Evolutionary conservation across 1,140 invertebrate genomes (phyloP).

Genomic region (Lamellibrachia luymesi): DNA sequence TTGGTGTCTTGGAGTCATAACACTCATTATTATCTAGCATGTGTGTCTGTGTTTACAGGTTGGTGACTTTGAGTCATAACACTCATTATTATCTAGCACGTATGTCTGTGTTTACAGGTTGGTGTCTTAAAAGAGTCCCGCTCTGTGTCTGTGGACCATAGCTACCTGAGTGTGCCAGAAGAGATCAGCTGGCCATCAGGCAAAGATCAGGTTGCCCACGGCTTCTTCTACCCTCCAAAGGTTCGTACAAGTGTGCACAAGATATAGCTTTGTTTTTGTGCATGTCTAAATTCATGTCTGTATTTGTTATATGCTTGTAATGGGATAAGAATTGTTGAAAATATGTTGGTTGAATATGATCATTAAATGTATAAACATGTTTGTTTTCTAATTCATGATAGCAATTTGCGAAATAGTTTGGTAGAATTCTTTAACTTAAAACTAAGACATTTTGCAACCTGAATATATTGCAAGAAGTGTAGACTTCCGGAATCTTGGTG

Average conservation of each 20-base stretch:
- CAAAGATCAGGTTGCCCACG: conserved; percentile 40
- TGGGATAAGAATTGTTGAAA: not conserved
- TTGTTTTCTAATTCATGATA: not conserved
- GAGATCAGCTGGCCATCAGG: conserved; percentile 47
- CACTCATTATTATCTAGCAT: too few species aligned
- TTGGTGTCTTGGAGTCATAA: too few species aligned
- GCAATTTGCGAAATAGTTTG: not conserved
- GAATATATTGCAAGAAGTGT: not conserved
- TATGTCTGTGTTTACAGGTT: conserved; percentile 32
- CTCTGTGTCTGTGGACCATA: conserved; percentile 34
- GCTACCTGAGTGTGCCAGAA: conserved; percentile 49
- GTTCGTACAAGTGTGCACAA: conserved; percentile 22
- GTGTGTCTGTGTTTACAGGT: not conserved
- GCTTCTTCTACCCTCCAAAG: conserved; percentile 51
- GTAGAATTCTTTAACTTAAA: not conserved
- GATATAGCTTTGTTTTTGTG: not conserved
- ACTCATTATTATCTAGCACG: not conserved
- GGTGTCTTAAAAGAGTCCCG: conserved; percentile 7
- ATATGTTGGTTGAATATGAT: not conserved
- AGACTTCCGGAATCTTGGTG: not conserved
- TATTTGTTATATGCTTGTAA: not conserved
- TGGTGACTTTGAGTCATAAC: not conserved
- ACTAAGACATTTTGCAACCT: not conserved
- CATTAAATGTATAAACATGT: not conserved
- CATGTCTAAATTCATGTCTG: not conserved